These are phyloP conservation scores for Machaerirhynchus nigripectus DNA, from an alignment of 2,113 vertebrate genomes.

Conservation along the genomic window DNA sequence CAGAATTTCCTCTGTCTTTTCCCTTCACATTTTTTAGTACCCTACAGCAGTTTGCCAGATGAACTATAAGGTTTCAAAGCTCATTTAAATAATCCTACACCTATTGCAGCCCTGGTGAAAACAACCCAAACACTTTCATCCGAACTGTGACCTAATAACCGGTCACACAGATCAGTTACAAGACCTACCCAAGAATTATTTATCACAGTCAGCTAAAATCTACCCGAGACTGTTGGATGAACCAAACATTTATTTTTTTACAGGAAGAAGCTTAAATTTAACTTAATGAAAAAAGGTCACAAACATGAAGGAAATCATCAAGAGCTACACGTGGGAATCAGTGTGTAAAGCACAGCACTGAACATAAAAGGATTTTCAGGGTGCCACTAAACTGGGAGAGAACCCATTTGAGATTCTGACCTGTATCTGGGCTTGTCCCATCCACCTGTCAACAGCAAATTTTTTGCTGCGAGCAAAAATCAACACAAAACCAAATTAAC, in stretches of 20 bases:
- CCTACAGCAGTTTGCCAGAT: slow-evolving; percentile 14
- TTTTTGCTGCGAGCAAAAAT: neutral
- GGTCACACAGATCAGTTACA: neutral
- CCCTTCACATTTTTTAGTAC: neutral
- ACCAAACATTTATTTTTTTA: neutral
- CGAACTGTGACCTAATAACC: neutral
- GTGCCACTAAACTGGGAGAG: neutral
- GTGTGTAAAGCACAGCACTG: neutral
- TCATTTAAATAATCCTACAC: slow-evolving; percentile 54
- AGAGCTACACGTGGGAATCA: rapidly evolving
- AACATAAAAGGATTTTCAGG: neutral
- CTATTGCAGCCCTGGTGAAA: slow-evolving; percentile 17
- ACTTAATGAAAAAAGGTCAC: neutral
- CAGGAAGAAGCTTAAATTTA: neutral
- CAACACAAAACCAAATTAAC: neutral
- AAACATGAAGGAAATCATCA: neutral
- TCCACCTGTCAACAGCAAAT: neutral
- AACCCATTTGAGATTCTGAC: neutral
- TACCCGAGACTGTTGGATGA: neutral
- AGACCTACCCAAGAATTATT: neutral
- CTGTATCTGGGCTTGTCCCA: neutral
- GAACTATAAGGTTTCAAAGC: slow-evolving; percentile 51
- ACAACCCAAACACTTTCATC: slow-evolving; percentile 4
- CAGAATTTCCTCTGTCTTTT: neutral
- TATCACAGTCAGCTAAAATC: neutral